Percentiles rank a stretch among this genome's conserved stretches.
phyloP scores from a whole-genome alignment of 2,888 invertebrate genomes.

The Coelopa pilipes region DNA sequence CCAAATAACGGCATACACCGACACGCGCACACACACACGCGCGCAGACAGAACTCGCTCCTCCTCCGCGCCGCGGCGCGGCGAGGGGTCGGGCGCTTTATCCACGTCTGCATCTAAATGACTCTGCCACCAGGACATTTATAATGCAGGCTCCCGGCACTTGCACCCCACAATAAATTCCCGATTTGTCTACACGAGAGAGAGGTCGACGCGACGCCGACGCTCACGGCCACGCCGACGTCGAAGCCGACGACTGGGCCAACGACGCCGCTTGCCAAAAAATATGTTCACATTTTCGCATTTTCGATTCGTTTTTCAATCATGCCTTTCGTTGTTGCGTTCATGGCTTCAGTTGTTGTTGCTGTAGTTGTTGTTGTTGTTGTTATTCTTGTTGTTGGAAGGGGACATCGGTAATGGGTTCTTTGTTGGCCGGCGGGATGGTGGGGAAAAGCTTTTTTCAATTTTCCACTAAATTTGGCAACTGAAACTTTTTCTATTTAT shows the following conservation, averaged over 20 bases:
- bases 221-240: too few relatives aligned
- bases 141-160: background rate
- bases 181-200: slow-evolving; percentile 12
- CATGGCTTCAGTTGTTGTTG: too few relatives aligned
- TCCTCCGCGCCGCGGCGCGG: too few relatives aligned
- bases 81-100: background rate
- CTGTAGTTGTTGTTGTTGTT: too few relatives aligned
- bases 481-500: slow-evolving; percentile 58
- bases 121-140: slow-evolving; percentile 15
- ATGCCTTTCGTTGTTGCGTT: background rate
- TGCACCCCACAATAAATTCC: slow-evolving; percentile 16
- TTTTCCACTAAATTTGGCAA: slow-evolving; percentile 65
- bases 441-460: slow-evolving; percentile 60
- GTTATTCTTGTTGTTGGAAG: too few relatives aligned
- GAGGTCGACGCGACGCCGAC: too few relatives aligned
- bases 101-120: slow-evolving; percentile 19
- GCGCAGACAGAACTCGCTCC: too few relatives aligned
- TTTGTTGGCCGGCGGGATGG: background rate
- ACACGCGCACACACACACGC: too few relatives aligned
- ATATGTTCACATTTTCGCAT: too few relatives aligned
- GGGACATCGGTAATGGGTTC: background rate
- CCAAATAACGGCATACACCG: too few relatives aligned
- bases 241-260: too few relatives aligned
- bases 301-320: background rate
- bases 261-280: background rate